phyloP scores from a whole-genome alignment of 2,113 vertebrate genomes.

The Gambusia affinis region DNA sequence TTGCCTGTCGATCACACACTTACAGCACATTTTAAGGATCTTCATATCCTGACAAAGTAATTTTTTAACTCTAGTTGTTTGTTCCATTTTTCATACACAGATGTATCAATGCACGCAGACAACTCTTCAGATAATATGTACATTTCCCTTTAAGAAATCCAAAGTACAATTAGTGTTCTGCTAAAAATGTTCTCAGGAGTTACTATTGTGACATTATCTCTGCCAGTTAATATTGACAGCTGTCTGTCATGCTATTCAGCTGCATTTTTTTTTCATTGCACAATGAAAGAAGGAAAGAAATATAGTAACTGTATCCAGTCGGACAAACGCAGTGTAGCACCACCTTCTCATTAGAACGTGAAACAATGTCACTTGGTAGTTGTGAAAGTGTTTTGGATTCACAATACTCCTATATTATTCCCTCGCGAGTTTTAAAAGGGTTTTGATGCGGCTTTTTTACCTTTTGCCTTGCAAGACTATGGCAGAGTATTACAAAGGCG shows the following conservation, averaged over 20 bases:
- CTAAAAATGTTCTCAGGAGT: not conserved
- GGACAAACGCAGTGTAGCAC: not conserved
- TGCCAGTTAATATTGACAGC: not conserved
- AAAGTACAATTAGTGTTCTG: not conserved
- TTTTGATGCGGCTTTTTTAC: not conserved
- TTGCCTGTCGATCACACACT: not conserved
- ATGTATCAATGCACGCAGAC: too few relatives aligned
- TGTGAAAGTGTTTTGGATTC: not conserved
- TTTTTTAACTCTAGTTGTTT: not conserved
- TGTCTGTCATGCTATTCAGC: not conserved
- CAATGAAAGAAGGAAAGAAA: not conserved
- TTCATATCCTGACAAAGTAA: too few relatives aligned
- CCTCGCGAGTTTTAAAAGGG: not conserved
- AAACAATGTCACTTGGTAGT: not conserved
- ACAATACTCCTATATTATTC: not conserved
- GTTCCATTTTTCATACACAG: not conserved
- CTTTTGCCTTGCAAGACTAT: not conserved
- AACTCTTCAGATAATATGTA: not conserved
- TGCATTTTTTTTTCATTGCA: not conserved
- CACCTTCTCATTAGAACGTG: not conserved
- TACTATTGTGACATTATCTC: not conserved
- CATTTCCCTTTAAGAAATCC: not conserved
- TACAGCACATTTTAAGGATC: not conserved
- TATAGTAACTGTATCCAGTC: not conserved
- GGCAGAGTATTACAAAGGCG: not conserved